phyloP scores from a whole-genome alignment of 2,888 invertebrate species.

The Pollenia amentaria region DNA sequence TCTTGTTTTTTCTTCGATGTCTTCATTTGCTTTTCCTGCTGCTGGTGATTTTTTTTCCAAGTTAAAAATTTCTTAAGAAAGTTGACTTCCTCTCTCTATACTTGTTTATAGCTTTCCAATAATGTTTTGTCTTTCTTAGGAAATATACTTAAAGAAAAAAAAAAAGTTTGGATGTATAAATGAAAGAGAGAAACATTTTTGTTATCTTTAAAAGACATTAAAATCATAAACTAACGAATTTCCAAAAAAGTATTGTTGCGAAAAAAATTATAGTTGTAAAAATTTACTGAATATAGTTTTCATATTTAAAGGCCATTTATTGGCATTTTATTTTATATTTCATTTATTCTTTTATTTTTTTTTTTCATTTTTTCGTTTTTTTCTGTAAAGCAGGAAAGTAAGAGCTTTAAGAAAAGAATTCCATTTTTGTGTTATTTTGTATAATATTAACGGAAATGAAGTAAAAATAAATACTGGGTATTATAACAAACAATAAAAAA shows the following conservation, averaged over 20 bases:
- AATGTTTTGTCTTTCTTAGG: background rate
- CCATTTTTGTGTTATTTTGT: constrained; percentile 65
- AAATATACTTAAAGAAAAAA: background rate
- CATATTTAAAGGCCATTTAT: constrained; percentile 58
- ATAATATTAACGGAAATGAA: constrained; percentile 70
- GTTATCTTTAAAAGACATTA: constrained; percentile 15
- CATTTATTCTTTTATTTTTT: constrained; percentile 19
- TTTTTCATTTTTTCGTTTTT: background rate
- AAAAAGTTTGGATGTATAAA: background rate
- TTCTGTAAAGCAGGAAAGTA: background rate
- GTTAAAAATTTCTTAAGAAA: constrained; percentile 44
- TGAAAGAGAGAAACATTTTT: background rate
- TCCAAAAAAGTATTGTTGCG: constrained; percentile 16
- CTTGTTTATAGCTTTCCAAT: background rate
- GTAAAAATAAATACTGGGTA: constrained; percentile 67
- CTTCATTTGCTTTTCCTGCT: constrained; percentile 7
- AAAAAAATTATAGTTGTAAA: constrained; percentile 17
- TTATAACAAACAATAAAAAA: constrained; percentile 49
- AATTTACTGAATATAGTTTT: constrained; percentile 14
- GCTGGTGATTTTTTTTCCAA: background rate
- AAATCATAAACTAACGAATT: constrained; percentile 58
- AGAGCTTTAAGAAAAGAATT: constrained; percentile 38
- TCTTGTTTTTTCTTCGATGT: background rate
- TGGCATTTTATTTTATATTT: constrained; percentile 48
- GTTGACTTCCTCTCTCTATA: constrained; percentile 8